These are phyloP conservation scores for Enteromius fasciolatus DNA, from an alignment of 2,797 vertebrate species.

Conservation along the genomic window DNA sequence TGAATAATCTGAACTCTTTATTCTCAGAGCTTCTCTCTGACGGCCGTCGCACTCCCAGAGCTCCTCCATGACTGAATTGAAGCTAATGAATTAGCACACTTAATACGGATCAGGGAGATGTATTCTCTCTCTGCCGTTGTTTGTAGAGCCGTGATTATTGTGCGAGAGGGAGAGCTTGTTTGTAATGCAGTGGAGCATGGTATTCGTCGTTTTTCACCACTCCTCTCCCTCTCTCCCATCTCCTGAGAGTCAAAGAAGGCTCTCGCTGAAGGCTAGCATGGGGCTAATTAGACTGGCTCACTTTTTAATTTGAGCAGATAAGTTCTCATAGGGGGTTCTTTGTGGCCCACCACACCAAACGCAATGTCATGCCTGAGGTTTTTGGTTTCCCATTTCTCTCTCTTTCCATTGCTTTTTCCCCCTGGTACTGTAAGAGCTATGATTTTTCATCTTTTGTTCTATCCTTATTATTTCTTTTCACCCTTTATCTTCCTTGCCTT, in stretches of 20 bases:
- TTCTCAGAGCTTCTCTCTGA: constrained; percentile 28
- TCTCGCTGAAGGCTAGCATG: constrained; percentile 41
- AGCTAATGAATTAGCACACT: constrained; percentile 52
- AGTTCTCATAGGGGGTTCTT: constrained; percentile 43
- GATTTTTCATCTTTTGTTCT: constrained; percentile 24
- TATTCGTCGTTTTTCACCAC: background rate
- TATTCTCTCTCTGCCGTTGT: constrained; percentile 41
- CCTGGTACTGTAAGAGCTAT: background rate
- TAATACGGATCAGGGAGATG: constrained; percentile 40
- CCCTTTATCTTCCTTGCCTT: background rate
- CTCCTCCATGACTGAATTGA: constrained; percentile 38
- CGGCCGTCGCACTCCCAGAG: constrained; percentile 24
- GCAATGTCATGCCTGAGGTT: constrained; percentile 35
- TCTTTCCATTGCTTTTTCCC: background rate
- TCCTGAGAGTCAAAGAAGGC: constrained; percentile 29
- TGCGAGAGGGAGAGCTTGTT: constrained; percentile 39
- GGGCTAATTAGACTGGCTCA: constrained; percentile 46
- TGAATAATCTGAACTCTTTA: constrained; percentile 23
- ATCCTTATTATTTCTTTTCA: background rate
- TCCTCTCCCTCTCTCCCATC: background rate
- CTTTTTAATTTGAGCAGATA: constrained; percentile 50
- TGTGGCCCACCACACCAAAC: constrained; percentile 42
- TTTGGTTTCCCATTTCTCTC: constrained; percentile 9
- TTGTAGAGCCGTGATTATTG: constrained; percentile 44
- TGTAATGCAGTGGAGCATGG: constrained; percentile 31